phyloP scores from a whole-genome alignment of 2,113 vertebrate species.

The Melospiza melodia region DNA sequence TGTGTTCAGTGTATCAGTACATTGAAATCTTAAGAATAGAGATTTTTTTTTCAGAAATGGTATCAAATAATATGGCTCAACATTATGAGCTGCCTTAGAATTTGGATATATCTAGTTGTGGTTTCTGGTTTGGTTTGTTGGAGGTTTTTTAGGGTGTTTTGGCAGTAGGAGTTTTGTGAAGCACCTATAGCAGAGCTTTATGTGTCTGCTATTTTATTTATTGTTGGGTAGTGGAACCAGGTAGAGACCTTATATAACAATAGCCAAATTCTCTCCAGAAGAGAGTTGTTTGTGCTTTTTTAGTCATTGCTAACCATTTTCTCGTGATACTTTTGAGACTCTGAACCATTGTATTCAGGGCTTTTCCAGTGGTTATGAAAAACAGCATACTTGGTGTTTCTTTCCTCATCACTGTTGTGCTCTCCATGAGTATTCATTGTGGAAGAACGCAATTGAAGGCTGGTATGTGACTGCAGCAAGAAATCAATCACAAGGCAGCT shows the following conservation, averaged over 20 bases:
- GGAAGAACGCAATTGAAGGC: background rate
- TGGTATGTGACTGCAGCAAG: background rate
- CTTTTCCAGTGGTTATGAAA: background rate
- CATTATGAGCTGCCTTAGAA: background rate
- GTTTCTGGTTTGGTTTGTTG: background rate
- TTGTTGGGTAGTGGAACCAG: background rate
- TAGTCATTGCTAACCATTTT: background rate
- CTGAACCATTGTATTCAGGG: background rate
- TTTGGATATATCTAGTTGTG: background rate
- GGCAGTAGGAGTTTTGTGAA: background rate
- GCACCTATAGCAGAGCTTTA: background rate
- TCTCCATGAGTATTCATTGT: background rate
- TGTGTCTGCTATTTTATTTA: background rate
- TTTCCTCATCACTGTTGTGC: background rate
- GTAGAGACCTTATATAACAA: background rate
- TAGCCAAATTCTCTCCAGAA: background rate
- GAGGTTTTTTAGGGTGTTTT: background rate
- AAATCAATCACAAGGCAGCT: background rate
- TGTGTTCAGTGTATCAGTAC: background rate
- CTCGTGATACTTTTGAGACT: background rate
- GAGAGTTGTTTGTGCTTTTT: background rate
- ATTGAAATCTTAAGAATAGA: background rate
- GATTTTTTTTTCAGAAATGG: rapidly evolving
- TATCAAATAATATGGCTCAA: background rate
- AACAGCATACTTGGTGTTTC: background rate